These are phyloP conservation scores for Channa striata DNA, from an alignment of 2,797 vertebrate genomes.

Conservation along the genomic window DNA sequence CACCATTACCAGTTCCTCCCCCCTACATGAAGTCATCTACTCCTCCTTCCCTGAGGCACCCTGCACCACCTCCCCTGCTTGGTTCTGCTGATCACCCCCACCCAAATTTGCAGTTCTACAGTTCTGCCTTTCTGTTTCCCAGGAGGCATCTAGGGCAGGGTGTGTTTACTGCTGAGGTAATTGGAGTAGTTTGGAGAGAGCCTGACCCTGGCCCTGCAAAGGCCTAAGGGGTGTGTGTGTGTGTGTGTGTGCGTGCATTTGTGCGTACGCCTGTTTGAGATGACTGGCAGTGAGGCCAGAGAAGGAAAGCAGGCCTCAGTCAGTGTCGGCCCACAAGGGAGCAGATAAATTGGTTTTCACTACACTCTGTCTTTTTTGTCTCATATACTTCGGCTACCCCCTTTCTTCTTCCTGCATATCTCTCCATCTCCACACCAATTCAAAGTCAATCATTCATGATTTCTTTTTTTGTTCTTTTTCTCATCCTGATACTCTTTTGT, in stretches of 20 bases:
- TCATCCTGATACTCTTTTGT: constrained; percentile 49
- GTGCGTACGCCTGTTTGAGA: constrained; percentile 52
- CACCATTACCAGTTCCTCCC: constrained; percentile 62
- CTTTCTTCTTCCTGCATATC: constrained; percentile 60
- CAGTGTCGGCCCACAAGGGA: constrained; percentile 79
- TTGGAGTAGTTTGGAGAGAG: constrained; percentile 79
- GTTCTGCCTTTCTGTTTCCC: constrained; percentile 63
- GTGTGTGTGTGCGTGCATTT: not conserved
- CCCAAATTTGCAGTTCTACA: constrained; percentile 48
- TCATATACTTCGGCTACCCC: constrained; percentile 60
- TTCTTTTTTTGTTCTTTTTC: constrained; percentile 55
- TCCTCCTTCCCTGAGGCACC: constrained; percentile 60
- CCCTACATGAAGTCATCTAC: constrained; percentile 69
- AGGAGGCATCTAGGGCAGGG: constrained; percentile 70
- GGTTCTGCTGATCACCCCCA: constrained; percentile 18
- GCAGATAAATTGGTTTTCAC: constrained; percentile 80
- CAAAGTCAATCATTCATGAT: constrained; percentile 66
- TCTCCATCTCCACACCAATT: constrained; percentile 60
- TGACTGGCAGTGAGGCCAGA: constrained; percentile 74
- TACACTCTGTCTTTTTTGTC: constrained; percentile 70
- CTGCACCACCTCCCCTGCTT: constrained; percentile 43
- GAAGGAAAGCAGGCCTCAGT: constrained; percentile 71
- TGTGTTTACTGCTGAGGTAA: constrained; percentile 82
- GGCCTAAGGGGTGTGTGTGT: constrained; percentile 39
- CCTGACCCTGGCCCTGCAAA: constrained; percentile 68